These are phyloP conservation scores for Megaceryle alcyon DNA, from an alignment of 2,797 vertebrate species.

Conservation along the genomic window DNA sequence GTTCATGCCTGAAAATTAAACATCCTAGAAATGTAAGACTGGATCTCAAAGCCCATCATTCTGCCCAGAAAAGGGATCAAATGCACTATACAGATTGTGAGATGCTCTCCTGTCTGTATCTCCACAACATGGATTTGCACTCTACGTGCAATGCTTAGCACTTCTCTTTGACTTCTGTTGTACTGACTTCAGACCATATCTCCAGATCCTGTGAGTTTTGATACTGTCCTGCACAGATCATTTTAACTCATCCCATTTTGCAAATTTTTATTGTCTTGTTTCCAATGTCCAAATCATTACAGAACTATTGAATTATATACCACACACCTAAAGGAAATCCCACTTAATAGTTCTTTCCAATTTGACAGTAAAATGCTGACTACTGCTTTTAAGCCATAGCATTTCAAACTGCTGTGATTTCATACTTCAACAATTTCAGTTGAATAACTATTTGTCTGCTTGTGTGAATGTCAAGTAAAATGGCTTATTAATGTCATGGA, in stretches of 20 bases:
- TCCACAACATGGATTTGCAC: neutral
- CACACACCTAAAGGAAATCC: neutral
- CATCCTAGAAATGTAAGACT: neutral
- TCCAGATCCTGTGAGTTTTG: neutral
- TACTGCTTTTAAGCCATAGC: neutral
- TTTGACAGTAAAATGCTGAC: neutral
- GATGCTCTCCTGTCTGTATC: fast-evolving
- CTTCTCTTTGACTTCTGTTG: neutral
- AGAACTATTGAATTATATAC: neutral
- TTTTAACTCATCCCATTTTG: neutral
- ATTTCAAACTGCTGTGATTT: neutral
- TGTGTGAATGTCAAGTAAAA: neutral
- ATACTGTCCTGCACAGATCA: neutral
- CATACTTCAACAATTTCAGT: neutral
- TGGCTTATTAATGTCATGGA: neutral
- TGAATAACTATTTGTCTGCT: neutral
- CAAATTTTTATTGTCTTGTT: neutral
- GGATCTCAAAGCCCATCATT: neutral
- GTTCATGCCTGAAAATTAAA: neutral
- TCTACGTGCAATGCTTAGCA: neutral
- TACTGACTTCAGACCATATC: neutral
- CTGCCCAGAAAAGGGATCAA: neutral
- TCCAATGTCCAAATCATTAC: neutral
- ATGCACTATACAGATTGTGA: fast-evolving
- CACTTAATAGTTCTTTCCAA: neutral